phyloP scores from a whole-genome alignment of 2,113 vertebrate species.

The Misgurnus anguillicaudatus region DNA sequence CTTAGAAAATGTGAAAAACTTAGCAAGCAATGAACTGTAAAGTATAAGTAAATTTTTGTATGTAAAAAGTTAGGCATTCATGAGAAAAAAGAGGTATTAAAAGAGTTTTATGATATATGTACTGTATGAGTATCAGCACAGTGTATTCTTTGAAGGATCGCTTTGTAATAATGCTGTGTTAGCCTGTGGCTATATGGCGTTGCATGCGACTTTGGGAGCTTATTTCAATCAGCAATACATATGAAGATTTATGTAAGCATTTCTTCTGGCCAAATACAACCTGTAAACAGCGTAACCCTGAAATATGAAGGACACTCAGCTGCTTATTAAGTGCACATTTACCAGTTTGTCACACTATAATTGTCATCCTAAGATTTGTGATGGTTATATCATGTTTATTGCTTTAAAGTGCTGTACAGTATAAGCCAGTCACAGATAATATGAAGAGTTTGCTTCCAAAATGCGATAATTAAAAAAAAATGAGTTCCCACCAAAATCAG shows the following conservation, averaged over 20 bases:
- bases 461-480: no score
- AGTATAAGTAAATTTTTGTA: no score
- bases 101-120: background rate
- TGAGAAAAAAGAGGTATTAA: background rate
- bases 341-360: background rate
- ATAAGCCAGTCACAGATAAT: background rate
- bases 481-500: no score
- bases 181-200: no score
- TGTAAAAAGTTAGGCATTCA: no score
- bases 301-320: background rate
- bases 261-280: background rate
- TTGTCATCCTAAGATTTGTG: background rate
- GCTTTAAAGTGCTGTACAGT: background rate
- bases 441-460: no score
- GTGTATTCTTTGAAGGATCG: background rate
- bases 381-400: background rate
- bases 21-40: no score
- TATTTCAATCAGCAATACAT: background rate
- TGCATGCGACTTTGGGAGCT: no score
- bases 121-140: background rate
- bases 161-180: background rate
- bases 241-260: background rate
- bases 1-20: no score
- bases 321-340: background rate
- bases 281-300: background rate